Base-by-base conservation (phyloP, 2,797 vertebrate species). In the Diglossa cyanea region DNA sequence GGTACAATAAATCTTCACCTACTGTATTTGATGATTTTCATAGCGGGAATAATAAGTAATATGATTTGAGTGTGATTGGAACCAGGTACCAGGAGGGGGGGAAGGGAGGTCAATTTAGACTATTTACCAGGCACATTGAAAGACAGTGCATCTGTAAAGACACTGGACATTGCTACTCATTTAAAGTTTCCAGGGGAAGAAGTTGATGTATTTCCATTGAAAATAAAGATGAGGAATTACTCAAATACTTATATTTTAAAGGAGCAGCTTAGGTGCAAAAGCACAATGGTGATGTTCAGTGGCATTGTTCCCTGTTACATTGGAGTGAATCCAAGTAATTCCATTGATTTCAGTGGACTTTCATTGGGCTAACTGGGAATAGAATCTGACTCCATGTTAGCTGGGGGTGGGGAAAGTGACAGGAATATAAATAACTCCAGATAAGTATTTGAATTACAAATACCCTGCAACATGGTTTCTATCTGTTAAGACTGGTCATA, bases 41-140 rank as follows among this genome's bases (percentile, higher is more conserved):
- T 95, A 97, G 96, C 92, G 96, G 79, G 93, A 97, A 96, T 97
- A 92, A 96, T 96, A 97, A 96, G 92, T 92, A 96, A 97, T 61
- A 79, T 96, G 93, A 97, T 84, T 97, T 92, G 95, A 94, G 71
- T 88, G 55, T 96, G 86, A 96, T 67, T 97, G 83, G 94, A 97
- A 91, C 73, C 84, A 90, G 66, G 93, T 95, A 94, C 81, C 45
- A 39, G 73, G 88, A 71, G 23, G 55, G 86, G 73, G 73, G 89
- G 72, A 73, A 88, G 93, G 91, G 82, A 80, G 65, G 61, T 95
- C 45, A 96, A 67, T 97, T 97, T 95, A 90, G 55, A 53, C 40
- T 88, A 74, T 95, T 95, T 97, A 68, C 77, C 9, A 58, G 77
- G 70, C 30, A 42, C 2, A 2, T 18, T 35, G 58, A 55, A 94